Conservation (phyloP, 2,113 vertebrate genomes). For the Rhinolophus ferrumequinum region DNA sequence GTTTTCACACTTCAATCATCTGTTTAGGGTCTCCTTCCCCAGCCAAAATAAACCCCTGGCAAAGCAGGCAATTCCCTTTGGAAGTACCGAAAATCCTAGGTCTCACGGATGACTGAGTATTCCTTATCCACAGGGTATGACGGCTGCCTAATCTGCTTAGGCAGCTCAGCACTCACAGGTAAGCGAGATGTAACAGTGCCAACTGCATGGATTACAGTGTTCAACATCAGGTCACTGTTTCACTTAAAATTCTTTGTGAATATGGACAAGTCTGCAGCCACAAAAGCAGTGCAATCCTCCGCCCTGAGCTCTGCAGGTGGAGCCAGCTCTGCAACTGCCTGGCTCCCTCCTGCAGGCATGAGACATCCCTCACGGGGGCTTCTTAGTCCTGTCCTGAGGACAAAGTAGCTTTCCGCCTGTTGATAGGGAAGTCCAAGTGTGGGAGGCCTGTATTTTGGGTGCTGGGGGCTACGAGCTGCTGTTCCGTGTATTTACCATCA, state of each 20-base stretch:
- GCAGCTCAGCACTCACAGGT: constrained; percentile 75
- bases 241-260: constrained; percentile 76
- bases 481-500: not conserved
- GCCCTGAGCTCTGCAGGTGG: constrained; percentile 38
- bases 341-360: constrained; percentile 45
- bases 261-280: constrained; percentile 70
- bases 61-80: not conserved
- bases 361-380: not conserved
- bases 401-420: not conserved
- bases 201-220: constrained; percentile 76
- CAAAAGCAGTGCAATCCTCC: constrained; percentile 71
- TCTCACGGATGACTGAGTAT: not conserved
- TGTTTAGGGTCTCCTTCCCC: constrained; percentile 19
- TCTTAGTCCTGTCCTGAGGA: constrained; percentile 37
- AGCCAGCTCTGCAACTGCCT: not conserved
- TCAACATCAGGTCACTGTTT: constrained; percentile 78
- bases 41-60: constrained; percentile 20
- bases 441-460: not conserved
- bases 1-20: not conserved
- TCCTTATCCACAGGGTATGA: not conserved
- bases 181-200: constrained; percentile 76
- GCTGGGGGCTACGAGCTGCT: not conserved
- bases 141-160: constrained; percentile 82
- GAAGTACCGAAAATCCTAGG: not conserved
- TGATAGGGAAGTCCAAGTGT: constrained; percentile 5